These are phyloP conservation scores for Spinus olivaceus DNA, from an alignment of 2,797 vertebrate species.

Conservation along the genomic window DNA sequence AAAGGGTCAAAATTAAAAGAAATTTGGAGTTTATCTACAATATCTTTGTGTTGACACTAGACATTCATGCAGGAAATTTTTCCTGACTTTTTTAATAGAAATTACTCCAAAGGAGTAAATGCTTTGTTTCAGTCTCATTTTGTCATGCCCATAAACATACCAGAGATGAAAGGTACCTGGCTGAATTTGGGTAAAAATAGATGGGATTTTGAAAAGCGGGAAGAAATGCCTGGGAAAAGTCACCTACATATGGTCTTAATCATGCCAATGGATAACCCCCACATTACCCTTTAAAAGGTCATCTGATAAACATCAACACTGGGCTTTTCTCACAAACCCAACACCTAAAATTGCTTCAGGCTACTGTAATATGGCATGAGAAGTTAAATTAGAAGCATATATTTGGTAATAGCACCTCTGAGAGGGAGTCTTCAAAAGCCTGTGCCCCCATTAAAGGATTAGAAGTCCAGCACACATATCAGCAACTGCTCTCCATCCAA, in stretches of 20 bases:
- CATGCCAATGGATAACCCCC: slow-evolving; percentile 80
- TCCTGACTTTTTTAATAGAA: background rate
- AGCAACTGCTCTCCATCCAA: background rate
- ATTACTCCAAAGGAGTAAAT: background rate
- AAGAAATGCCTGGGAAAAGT: slow-evolving; percentile 59
- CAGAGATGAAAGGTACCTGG: slow-evolving; percentile 37
- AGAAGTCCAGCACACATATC: slow-evolving; percentile 18
- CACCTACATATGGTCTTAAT: slow-evolving; percentile 81
- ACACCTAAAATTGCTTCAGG: slow-evolving; percentile 78
- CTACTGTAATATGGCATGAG: slow-evolving; percentile 76
- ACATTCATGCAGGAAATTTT: background rate
- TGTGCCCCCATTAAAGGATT: slow-evolving; percentile 40
- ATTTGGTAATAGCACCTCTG: slow-evolving; percentile 80
- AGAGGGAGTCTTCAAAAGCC: slow-evolving; percentile 52
- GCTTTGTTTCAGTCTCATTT: background rate
- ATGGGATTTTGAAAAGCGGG: slow-evolving; percentile 37
- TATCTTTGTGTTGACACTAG: accelerated
- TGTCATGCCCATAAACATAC: slow-evolving; percentile 2
- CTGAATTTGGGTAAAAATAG: slow-evolving; percentile 26
- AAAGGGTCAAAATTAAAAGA: background rate
- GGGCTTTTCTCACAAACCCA: slow-evolving; percentile 86
- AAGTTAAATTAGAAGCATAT: slow-evolving; percentile 83
- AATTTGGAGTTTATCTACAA: background rate
- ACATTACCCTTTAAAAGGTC: slow-evolving; percentile 86
- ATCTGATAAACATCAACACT: slow-evolving; percentile 89